These are phyloP conservation scores for Epirrhoe alternata DNA, from an alignment of 2,888 invertebrate species.

Conservation along the genomic window DNA sequence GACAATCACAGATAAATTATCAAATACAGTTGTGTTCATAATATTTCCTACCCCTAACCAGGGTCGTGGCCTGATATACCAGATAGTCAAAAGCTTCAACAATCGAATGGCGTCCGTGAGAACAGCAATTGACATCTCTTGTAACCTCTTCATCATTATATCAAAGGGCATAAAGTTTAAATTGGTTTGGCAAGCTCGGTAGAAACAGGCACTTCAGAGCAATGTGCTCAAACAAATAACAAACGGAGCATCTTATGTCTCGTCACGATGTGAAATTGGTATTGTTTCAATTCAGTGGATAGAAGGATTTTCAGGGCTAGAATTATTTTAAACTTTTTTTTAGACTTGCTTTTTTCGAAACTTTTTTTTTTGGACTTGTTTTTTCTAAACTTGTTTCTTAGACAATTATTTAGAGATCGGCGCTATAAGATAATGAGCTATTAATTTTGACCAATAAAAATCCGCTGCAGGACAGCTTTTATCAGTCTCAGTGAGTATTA, in stretches of 20 bases:
- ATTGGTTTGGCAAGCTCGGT: slow-evolving; percentile 8
- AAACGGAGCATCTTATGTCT: slow-evolving; percentile 51
- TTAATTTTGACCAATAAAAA: too few relatives aligned
- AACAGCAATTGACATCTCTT: slow-evolving; percentile 57
- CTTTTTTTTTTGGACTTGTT: too few relatives aligned
- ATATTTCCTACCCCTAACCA: slow-evolving; percentile 54
- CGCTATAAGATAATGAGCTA: too few relatives aligned
- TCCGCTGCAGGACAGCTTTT: too few relatives aligned
- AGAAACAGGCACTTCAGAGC: slow-evolving; percentile 51
- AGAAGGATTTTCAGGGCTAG: background rate
- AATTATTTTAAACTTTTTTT: background rate
- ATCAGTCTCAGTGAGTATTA: too few relatives aligned
- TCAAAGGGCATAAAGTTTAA: slow-evolving; percentile 19
- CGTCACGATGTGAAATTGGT: slow-evolving; percentile 55
- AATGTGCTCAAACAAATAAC: slow-evolving; percentile 54
- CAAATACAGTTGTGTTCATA: slow-evolving; percentile 11
- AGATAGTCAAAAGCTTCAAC: slow-evolving; percentile 78
- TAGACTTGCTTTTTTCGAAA: background rate
- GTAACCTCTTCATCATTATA: slow-evolving; percentile 24
- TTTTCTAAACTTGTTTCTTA: too few relatives aligned
- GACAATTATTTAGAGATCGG: too few relatives aligned
- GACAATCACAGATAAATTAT: slow-evolving; percentile 5
- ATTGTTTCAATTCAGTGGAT: slow-evolving; percentile 36
- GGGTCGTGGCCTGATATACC: slow-evolving; percentile 78
- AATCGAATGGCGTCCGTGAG: slow-evolving; percentile 78